A percentile compares a stretch with the other conserved stretches of the same genome.
These are phyloP conservation scores for Apamea epomidion DNA, from an alignment of 2,888 invertebrate species.

Conservation along the genomic window DNA sequence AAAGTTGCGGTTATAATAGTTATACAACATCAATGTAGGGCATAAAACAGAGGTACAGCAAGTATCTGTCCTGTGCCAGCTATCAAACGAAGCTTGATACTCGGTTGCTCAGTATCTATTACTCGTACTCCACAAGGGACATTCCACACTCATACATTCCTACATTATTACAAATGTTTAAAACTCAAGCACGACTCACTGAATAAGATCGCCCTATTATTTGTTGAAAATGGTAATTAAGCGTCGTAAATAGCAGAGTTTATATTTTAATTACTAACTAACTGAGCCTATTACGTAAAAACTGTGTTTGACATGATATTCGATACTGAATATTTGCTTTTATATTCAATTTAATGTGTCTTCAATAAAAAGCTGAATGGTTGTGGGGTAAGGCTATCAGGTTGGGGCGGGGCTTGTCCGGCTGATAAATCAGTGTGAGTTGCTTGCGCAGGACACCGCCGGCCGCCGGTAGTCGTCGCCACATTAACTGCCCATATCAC, in stretches of 20 bases:
- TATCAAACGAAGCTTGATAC: conserved; percentile 29
- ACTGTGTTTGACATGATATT: conserved; percentile 46
- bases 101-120: conserved; percentile 16
- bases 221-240: conserved; percentile 62
- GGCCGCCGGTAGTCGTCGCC: conserved; percentile 42
- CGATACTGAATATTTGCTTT: conserved; percentile 41
- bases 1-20: conserved; percentile 12
- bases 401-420: conserved; percentile 67
- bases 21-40: not conserved
- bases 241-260: conserved; percentile 58
- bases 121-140: conserved; percentile 18
- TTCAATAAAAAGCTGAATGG: conserved; percentile 52
- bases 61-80: not conserved
- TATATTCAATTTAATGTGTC: conserved; percentile 43
- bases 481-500: conserved; percentile 76
- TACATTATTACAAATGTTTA: conserved; percentile 29
- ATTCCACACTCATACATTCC: conserved; percentile 19
- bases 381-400: conserved; percentile 57
- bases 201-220: conserved; percentile 40
- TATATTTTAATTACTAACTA: conserved; percentile 60
- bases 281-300: conserved; percentile 47
- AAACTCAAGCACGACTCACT: conserved; percentile 35
- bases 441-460: conserved; percentile 47
- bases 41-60: not conserved
- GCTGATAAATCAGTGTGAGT: conserved; percentile 70